These are phyloP conservation scores for Luperina testacea DNA, from an alignment of 2,888 invertebrate species.

Conservation along the genomic window DNA sequence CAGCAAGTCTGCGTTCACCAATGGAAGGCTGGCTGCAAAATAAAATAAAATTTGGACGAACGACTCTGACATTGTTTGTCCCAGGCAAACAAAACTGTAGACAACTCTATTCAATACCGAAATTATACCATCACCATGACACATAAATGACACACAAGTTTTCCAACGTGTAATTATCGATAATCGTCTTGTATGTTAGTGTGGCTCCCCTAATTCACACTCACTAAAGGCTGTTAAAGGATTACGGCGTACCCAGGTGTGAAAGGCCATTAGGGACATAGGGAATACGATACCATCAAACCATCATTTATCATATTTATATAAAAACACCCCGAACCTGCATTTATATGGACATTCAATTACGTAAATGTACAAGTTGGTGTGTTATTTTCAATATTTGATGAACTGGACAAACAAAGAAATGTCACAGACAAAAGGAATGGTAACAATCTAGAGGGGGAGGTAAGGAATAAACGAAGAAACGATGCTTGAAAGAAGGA, in stretches of 20 bases:
- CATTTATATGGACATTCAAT: conserved; percentile 42
- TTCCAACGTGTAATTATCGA: conserved; percentile 48
- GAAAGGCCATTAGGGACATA: conserved; percentile 58
- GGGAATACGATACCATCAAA: conserved; percentile 50
- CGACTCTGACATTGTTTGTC: not conserved
- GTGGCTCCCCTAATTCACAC: conserved; percentile 45
- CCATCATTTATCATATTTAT: conserved; percentile 61
- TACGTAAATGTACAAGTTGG: conserved; percentile 44
- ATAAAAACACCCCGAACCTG: conserved; percentile 33
- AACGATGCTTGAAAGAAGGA: conserved; percentile 13
- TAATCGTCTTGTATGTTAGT: conserved; percentile 45
- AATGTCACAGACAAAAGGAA: conserved; percentile 12
- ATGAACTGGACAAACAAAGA: conserved; percentile 34
- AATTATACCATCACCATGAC: conserved; percentile 31
- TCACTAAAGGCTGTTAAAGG: conserved; percentile 46
- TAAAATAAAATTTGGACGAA: not conserved
- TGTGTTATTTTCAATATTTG: conserved; percentile 49
- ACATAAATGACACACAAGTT: conserved; percentile 11
- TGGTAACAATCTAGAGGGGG: not conserved
- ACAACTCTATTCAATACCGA: conserved; percentile 20
- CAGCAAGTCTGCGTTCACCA: not conserved
- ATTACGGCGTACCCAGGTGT: conserved; percentile 60
- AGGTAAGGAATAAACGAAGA: not conserved
- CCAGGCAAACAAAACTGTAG: not conserved
- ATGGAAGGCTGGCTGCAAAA: conserved; percentile 1